A percentile compares a stretch with the other conserved stretches of the same genome.
Conservation (phyloP, 2,888 invertebrate species). For the Acrocyrtus sp. region DNA sequence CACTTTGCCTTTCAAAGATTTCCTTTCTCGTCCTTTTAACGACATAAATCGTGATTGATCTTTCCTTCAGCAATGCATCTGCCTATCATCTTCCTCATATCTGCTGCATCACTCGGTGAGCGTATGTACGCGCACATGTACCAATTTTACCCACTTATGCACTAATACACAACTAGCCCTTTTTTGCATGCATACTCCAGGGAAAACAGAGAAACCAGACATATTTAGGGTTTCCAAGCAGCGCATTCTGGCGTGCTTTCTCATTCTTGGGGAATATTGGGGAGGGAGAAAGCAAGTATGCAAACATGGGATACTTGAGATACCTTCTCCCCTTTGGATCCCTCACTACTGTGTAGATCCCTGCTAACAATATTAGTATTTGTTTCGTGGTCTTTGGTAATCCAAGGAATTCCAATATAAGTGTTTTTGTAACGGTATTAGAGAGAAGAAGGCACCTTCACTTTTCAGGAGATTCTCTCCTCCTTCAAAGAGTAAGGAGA, state of each 20-base stretch:
- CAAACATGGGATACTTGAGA: constrained; percentile 17
- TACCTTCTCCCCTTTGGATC: constrained; percentile 7
- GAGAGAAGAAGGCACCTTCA: constrained; percentile 9
- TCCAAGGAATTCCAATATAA: constrained; percentile 45
- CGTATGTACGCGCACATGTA: too few species aligned
- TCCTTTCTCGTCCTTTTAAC: neutral
- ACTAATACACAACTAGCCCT: too few species aligned
- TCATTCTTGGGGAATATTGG: neutral
- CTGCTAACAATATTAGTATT: constrained; percentile 10
- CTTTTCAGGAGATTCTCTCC: too few species aligned
- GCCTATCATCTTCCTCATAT: too few species aligned
- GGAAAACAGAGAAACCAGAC: too few species aligned
- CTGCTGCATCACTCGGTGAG: too few species aligned
- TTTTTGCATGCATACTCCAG: too few species aligned
- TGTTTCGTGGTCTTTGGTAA: too few species aligned
- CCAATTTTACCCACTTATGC: too few species aligned
- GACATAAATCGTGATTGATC: constrained; percentile 15
- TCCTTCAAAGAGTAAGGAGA: constrained; percentile 13
- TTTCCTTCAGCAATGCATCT: neutral
- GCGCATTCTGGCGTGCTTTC: too few species aligned
- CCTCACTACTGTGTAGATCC: neutral
- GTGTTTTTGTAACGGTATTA: constrained; percentile 24
- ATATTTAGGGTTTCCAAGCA: too few species aligned
- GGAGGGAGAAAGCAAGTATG: constrained; percentile 31
- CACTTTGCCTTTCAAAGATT: neutral